A percentile compares a stretch with the other conserved stretches of the same genome.
Conservation (phyloP, 2,888 invertebrate genomes). For the Tolmerus cingulatus region DNA sequence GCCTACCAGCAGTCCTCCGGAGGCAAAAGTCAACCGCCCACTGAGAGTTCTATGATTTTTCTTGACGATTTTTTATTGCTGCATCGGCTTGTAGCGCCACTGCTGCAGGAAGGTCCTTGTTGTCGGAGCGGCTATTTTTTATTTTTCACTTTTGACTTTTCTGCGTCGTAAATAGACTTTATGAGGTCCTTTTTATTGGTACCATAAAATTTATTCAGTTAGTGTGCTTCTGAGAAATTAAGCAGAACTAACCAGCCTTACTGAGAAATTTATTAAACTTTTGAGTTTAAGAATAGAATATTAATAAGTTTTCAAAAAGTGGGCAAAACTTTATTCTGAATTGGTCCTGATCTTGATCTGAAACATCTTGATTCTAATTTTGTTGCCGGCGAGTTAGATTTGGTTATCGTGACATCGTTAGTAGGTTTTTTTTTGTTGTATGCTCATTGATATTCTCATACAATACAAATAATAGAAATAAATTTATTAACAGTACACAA, state of each 20-base stretch:
- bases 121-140: not conserved
- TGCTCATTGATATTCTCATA: no score
- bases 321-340: no score
- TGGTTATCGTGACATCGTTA: no score
- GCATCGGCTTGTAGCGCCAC: not conserved
- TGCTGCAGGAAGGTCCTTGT: not conserved
- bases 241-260: not conserved
- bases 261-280: not conserved
- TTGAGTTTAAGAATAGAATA: not conserved
- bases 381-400: no score
- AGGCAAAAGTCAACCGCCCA: constrained; percentile 3
- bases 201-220: not conserved
- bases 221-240: not conserved
- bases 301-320: not conserved
- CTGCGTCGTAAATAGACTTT: not conserved
- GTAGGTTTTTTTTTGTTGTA: no score
- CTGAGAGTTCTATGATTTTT: constrained; percentile 9
- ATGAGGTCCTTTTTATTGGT: not conserved
- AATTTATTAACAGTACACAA: no score
- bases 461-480: no score
- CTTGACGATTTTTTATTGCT: constrained; percentile 17
- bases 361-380: no score
- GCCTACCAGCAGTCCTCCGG: constrained; percentile 4
- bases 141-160: not conserved
- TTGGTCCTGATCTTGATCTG: no score